Percentiles rank a stretch among this genome's conserved stretches.
phyloP scores from a whole-genome alignment of 2,797 vertebrate species.

The Acanthis flammea region DNA sequence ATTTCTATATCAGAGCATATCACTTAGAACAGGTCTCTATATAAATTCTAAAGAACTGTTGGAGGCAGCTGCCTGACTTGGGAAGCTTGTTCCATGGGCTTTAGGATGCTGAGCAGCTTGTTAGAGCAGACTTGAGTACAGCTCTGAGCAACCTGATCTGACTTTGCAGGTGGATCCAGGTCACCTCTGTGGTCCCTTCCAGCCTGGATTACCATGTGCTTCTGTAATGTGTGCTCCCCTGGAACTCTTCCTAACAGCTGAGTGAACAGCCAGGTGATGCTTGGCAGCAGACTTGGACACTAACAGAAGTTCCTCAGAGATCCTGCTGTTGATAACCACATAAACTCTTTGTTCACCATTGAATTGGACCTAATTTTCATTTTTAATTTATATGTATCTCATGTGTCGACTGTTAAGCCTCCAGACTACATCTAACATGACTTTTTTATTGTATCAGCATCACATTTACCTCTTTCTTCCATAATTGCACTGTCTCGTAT shows the following conservation, averaged over 20 bases:
- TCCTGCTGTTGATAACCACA: neutral
- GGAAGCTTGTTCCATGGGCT: neutral
- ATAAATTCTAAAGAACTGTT: neutral
- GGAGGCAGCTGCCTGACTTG: neutral
- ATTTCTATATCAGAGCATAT: neutral
- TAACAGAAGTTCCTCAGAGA: neutral
- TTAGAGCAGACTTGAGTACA: neutral
- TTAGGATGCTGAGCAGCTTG: neutral
- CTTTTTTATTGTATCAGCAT: neutral
- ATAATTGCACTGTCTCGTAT: fast-evolving
- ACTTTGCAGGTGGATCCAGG: neutral
- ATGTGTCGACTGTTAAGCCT: neutral
- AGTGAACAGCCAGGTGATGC: neutral
- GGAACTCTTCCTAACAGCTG: neutral
- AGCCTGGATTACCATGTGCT: neutral
- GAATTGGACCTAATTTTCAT: neutral
- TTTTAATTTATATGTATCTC: neutral
- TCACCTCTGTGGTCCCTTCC: neutral
- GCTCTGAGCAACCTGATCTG: neutral
- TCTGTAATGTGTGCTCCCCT: too few relatives aligned
- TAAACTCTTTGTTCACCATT: neutral
- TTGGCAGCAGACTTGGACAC: neutral
- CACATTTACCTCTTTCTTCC: neutral
- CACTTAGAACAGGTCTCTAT: neutral
- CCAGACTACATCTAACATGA: neutral